Percentiles rank a stretch among this genome's conserved stretches.
These are phyloP conservation scores for Heterohyrax brucei DNA, from an alignment of 2,797 vertebrate species.

Conservation along the genomic window DNA sequence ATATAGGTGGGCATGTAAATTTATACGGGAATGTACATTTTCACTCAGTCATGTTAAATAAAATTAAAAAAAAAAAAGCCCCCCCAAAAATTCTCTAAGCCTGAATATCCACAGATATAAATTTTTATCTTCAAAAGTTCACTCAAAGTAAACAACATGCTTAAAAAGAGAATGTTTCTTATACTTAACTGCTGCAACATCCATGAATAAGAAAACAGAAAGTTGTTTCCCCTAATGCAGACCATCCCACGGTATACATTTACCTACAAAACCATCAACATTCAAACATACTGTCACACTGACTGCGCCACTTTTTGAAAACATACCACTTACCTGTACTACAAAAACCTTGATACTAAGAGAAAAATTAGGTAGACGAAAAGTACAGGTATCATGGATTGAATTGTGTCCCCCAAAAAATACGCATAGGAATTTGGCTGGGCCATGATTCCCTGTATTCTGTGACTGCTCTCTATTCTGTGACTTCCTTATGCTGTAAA, in stretches of 20 bases:
- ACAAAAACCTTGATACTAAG: neutral
- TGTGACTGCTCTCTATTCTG: no score
- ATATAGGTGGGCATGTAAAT: no score
- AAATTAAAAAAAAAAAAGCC: no score
- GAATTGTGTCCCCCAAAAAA: no score
- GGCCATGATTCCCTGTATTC: no score
- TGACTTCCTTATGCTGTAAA: no score
- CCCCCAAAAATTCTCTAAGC: neutral
- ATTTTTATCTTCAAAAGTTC: conserved; percentile 36
- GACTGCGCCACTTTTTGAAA: neutral
- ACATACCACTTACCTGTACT: neutral
- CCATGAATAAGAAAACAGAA: neutral
- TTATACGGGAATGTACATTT: no score
- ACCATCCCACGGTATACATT: neutral
- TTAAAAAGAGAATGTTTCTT: neutral
- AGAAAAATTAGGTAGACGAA: neutral
- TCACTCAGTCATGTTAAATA: no score
- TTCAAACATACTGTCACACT: neutral
- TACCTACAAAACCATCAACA: neutral
- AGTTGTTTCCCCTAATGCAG: neutral
- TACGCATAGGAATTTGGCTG: no score
- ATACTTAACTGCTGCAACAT: neutral
- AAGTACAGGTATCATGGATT: neutral
- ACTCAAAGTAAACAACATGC: neutral
- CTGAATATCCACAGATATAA: neutral